phyloP scores from a whole-genome alignment of 2,888 invertebrate genomes.

The Sphecodes monilicornis region DNA sequence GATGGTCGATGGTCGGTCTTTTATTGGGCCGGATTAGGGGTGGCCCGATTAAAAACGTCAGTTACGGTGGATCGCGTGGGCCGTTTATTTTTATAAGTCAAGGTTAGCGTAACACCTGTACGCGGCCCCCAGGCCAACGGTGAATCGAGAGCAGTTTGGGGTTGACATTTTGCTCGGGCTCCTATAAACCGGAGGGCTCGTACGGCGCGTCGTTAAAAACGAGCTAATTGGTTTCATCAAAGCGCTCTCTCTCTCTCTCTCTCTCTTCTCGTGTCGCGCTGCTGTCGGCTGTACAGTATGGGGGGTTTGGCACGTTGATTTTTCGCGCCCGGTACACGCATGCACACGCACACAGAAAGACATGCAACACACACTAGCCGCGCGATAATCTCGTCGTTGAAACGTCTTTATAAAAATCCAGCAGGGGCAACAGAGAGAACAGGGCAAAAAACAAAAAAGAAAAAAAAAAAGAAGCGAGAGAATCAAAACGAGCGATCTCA shows the following conservation, averaged over 20 bases:
- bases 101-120: slow-evolving; percentile 71
- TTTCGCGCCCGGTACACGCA: slow-evolving; percentile 32
- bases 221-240: slow-evolving; percentile 79
- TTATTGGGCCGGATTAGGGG: slow-evolving; percentile 42
- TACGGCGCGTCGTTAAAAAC: slow-evolving; percentile 77
- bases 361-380: background rate
- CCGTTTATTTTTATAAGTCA: slow-evolving; percentile 73
- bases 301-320: slow-evolving; percentile 51
- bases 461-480: background rate
- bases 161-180: slow-evolving; percentile 77
- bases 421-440: too few relatives aligned
- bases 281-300: slow-evolving; percentile 15
- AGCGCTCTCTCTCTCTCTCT: slow-evolving; percentile 57
- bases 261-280: slow-evolving; percentile 60
- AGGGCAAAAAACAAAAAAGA: background rate
- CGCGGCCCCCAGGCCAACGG: slow-evolving; percentile 41
- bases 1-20: slow-evolving; percentile 21
- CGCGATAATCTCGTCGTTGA: slow-evolving; percentile 47
- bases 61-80: slow-evolving; percentile 66
- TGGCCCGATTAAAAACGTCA: slow-evolving; percentile 65
- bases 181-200: slow-evolving; percentile 72
- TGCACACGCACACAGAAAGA: background rate
- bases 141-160: slow-evolving; percentile 75
- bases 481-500: slow-evolving; percentile 9
- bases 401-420: slow-evolving; percentile 50